Evolutionary conservation across 2,888 invertebrate genomes (phyloP).

Genomic region (Athripsodes cinereus): DNA sequence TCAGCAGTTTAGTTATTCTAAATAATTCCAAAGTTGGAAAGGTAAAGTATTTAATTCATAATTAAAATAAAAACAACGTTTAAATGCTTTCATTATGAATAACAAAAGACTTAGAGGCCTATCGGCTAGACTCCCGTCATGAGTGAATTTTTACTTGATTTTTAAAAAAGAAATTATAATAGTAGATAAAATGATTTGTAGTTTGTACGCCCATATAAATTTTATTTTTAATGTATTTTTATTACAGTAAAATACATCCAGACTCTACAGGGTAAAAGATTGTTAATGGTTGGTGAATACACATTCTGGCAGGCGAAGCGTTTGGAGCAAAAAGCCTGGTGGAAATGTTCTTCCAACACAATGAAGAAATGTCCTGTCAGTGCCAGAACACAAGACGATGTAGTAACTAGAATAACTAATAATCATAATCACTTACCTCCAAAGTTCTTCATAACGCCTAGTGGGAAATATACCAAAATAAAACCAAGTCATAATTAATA

Average conservation of each 20-base stretch:
- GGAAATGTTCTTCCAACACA: slow-evolving; percentile 8
- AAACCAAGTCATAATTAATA: too few species aligned
- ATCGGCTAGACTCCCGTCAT: too few species aligned
- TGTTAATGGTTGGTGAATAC: background rate
- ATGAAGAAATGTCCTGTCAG: background rate
- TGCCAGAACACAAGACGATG: background rate
- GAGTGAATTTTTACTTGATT: too few species aligned
- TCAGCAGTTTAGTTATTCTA: too few species aligned
- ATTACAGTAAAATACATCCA: background rate
- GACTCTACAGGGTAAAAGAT: background rate
- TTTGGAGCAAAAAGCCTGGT: background rate
- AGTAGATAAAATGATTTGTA: too few species aligned
- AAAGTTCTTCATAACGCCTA: background rate
- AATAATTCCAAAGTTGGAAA: too few species aligned
- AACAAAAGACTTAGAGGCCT: too few species aligned
- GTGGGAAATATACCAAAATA: background rate
- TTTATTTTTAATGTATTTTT: background rate
- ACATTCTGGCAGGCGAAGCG: background rate
- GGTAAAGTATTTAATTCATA: too few species aligned
- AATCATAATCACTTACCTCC: background rate
- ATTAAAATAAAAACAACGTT: too few species aligned
- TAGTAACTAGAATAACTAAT: background rate
- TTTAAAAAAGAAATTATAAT: too few species aligned
- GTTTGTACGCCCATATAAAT: too few species aligned
- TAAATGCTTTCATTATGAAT: too few species aligned